Evolutionary conservation across 2,888 invertebrate species (phyloP).

Genomic region (Zhengitettix transpicula): DNA sequence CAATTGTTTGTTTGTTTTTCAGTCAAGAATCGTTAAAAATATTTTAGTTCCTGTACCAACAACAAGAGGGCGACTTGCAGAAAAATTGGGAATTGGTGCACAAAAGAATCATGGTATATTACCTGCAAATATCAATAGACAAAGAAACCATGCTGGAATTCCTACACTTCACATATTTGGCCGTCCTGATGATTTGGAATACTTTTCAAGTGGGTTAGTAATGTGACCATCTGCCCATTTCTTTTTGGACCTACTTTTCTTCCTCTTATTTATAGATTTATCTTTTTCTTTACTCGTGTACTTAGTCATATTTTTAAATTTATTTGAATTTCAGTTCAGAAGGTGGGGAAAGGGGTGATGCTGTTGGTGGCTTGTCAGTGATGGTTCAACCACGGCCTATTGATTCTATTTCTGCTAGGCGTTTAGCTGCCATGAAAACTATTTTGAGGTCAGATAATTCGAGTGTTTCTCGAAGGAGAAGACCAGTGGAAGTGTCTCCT

Average conservation of each 20-base stretch:
- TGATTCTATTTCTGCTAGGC: neutral
- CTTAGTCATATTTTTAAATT: neutral
- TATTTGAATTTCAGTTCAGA: conserved; percentile 22
- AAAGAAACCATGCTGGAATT: conserved; percentile 29
- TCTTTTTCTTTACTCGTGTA: neutral
- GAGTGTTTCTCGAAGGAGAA: neutral
- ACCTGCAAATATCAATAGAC: conserved; percentile 13
- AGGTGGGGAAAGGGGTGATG: conserved; percentile 24
- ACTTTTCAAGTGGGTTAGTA: conserved; percentile 31
- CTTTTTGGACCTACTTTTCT: neutral
- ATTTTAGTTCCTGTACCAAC: too few relatives aligned
- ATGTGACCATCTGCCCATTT: neutral
- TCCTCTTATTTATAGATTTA: neutral
- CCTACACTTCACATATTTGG: conserved; percentile 48
- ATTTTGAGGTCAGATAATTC: neutral
- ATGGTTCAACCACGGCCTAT: conserved; percentile 29
- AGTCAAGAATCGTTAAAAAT: too few relatives aligned
- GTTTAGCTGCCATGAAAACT: neutral
- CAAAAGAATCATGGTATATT: neutral
- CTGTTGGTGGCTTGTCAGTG: conserved; percentile 21
- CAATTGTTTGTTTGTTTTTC: too few relatives aligned
- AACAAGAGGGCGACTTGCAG: too few relatives aligned
- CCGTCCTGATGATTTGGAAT: conserved; percentile 47
- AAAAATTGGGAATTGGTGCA: too few relatives aligned
- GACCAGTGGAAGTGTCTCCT: neutral